phyloP scores from a whole-genome alignment of 2,113 vertebrate genomes.

The Stomatorhinus ivindoensis region DNA sequence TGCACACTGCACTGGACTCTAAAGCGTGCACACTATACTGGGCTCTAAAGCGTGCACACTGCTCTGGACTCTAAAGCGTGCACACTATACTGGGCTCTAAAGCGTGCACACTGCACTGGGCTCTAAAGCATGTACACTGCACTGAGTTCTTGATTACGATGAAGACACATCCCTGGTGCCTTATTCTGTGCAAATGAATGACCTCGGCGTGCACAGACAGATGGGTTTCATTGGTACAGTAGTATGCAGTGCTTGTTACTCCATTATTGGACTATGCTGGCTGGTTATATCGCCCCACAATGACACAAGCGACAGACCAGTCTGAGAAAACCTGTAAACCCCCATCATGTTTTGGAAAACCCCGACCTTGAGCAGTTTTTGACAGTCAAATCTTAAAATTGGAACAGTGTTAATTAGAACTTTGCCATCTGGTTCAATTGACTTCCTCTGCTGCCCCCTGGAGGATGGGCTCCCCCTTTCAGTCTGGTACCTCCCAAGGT shows the following conservation, averaged over 20 bases:
- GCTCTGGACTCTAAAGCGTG: too few species aligned
- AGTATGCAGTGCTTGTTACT: neutral
- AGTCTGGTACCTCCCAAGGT: neutral
- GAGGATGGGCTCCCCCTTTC: neutral
- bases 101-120: too few species aligned
- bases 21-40: too few species aligned
- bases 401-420: neutral
- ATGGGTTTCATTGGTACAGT: neutral
- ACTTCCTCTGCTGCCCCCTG: neutral
- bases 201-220: neutral
- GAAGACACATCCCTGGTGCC: neutral
- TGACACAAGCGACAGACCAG: neutral
- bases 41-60: too few species aligned
- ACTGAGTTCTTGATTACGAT: neutral
- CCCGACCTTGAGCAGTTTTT: neutral
- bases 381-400: neutral
- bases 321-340: neutral
- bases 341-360: neutral
- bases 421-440: neutral
- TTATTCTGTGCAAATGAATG: neutral
- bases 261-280: neutral
- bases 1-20: too few species aligned
- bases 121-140: neutral
- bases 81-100: too few species aligned
- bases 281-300: neutral